A percentile compares a stretch with the other conserved stretches of the same genome.
Evolutionary conservation across 2,113 vertebrate species (phyloP).

Genomic region (Engraulis encrasicolus): DNA sequence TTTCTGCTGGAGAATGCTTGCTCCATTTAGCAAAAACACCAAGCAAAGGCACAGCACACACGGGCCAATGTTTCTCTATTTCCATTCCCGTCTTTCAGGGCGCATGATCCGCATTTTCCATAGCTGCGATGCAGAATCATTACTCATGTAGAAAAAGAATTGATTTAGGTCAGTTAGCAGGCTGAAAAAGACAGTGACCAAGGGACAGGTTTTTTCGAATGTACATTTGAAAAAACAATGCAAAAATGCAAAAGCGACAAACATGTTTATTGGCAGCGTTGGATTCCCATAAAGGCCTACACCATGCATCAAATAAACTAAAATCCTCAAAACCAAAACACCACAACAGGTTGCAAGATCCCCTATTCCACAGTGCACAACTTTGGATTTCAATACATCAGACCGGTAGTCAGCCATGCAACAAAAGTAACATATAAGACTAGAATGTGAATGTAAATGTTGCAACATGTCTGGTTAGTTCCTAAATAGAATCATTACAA

Average conservation of each 20-base stretch:
- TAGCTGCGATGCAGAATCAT: slow-evolving; percentile 40
- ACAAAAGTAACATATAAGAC: too few relatives aligned
- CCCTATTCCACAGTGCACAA: not conserved
- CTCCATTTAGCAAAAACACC: slow-evolving; percentile 3
- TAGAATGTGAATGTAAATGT: too few relatives aligned
- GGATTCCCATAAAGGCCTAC: too few relatives aligned
- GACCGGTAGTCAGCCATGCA: too few relatives aligned
- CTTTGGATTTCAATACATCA: too few relatives aligned
- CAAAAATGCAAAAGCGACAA: not conserved
- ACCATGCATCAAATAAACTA: too few relatives aligned
- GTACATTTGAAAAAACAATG: not conserved
- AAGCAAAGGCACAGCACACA: slow-evolving; percentile 39
- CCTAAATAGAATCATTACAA: too few relatives aligned
- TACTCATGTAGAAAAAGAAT: slow-evolving; percentile 55
- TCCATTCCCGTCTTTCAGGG: slow-evolving; percentile 31
- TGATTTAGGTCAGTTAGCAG: slow-evolving; percentile 59
- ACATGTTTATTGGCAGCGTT: too few relatives aligned
- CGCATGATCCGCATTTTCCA: slow-evolving; percentile 63
- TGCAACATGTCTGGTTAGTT: too few relatives aligned
- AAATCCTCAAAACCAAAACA: not conserved
- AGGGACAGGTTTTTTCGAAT: not conserved
- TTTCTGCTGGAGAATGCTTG: slow-evolving; percentile 19
- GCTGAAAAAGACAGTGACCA: not conserved
- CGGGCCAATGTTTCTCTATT: slow-evolving; percentile 48
- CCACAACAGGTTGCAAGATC: slow-evolving; percentile 10